Percentiles rank a stretch among this genome's conserved stretches.
Evolutionary conservation across 2,797 vertebrate species (phyloP).

Genomic region (Falco novaeseelandiae): DNA sequence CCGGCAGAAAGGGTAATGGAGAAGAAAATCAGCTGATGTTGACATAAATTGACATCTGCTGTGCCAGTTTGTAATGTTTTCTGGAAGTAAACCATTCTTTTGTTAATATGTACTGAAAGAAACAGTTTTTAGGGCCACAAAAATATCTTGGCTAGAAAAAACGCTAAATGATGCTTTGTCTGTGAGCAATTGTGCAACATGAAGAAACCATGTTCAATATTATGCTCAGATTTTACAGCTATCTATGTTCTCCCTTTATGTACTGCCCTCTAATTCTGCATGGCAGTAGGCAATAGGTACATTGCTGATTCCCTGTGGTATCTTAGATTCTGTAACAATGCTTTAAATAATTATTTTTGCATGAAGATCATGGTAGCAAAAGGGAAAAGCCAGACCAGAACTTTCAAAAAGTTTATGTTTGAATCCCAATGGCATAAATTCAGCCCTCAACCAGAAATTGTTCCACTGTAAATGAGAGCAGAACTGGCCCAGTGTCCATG

Average conservation of each 20-base stretch:
- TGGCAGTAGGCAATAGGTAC: neutral
- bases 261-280: neutral
- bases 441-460: neutral
- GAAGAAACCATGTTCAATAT: neutral
- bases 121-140: neutral
- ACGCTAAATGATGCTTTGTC: neutral
- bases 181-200: neutral
- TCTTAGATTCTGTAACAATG: neutral
- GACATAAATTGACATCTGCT: slow-evolving; percentile 44
- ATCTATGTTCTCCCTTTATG: neutral
- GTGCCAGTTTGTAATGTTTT: neutral
- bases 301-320: neutral
- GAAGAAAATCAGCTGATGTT: slow-evolving; percentile 62
- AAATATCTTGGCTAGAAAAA: neutral
- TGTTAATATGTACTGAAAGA: neutral
- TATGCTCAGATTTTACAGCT: neutral
- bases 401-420: neutral
- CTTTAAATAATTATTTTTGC: neutral
- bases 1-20: slow-evolving; percentile 35
- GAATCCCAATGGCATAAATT: neutral
- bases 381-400: neutral
- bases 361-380: neutral
- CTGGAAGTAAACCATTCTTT: neutral
- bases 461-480: neutral
- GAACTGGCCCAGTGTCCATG: neutral